Conservation (phyloP, 2,888 invertebrate species). For the Microctonus brassicae region DNA sequence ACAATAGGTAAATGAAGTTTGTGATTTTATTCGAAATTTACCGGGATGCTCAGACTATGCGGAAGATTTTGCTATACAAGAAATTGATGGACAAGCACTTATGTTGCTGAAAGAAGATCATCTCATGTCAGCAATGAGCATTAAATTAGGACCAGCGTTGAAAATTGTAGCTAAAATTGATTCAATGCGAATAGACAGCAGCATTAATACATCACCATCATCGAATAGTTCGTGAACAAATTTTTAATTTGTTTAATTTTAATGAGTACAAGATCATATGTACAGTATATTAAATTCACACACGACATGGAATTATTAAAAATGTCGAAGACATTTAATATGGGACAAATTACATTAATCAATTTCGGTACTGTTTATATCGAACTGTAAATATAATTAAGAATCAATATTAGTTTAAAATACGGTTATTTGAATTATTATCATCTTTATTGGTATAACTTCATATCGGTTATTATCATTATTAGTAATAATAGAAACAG, state of each 20-base stretch:
- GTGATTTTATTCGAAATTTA: slow-evolving; percentile 88
- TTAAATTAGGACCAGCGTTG: slow-evolving; percentile 95
- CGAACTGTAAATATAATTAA: slow-evolving; percentile 15
- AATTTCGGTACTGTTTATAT: slow-evolving; percentile 5
- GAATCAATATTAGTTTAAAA: neutral
- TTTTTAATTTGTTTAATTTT: neutral
- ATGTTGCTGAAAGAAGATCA: slow-evolving; percentile 94
- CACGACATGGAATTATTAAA: neutral
- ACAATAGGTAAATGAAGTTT: slow-evolving; percentile 84
- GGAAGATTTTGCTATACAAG: slow-evolving; percentile 94
- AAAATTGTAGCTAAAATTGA: slow-evolving; percentile 96
- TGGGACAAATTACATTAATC: slow-evolving; percentile 7
- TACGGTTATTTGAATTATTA: slow-evolving; percentile 1
- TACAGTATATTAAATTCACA: neutral
- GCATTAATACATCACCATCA: slow-evolving; percentile 55
- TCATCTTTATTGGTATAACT: neutral
- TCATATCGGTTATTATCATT: neutral
- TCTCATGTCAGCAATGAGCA: slow-evolving; percentile 92
- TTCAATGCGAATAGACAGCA: slow-evolving; percentile 78
- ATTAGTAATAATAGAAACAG: neutral
- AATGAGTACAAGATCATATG: neutral
- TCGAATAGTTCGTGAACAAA: slow-evolving; percentile 48
- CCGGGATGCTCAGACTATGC: slow-evolving; percentile 94
- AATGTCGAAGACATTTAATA: neutral
- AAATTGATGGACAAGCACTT: slow-evolving; percentile 96